Percentiles rank a stretch among this genome's conserved stretches.
Conservation (phyloP, 2,113 vertebrate species). For the Scatophagus argus region DNA sequence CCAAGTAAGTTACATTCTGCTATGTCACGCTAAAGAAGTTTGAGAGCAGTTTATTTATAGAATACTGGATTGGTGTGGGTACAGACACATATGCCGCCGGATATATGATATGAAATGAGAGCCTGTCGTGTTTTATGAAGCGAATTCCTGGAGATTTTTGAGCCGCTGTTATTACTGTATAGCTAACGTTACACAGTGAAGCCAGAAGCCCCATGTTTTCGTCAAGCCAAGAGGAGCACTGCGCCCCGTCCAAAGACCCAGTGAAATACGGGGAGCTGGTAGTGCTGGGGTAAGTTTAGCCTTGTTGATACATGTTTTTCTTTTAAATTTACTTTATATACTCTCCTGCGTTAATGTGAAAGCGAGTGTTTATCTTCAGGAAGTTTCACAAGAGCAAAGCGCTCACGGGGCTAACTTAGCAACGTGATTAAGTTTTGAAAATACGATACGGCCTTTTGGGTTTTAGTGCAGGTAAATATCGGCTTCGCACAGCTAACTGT, state of each 20-base stretch:
- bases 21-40: slow-evolving; percentile 72
- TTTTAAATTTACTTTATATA: not conserved
- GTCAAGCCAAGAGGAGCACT: slow-evolving; percentile 91
- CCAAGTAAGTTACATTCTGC: slow-evolving; percentile 79
- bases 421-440: slow-evolving; percentile 17
- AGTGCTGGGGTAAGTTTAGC: slow-evolving; percentile 91
- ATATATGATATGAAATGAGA: slow-evolving; percentile 63
- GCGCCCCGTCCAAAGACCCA: slow-evolving; percentile 93
- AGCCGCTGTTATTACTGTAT: slow-evolving; percentile 57
- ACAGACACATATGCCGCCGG: not conserved
- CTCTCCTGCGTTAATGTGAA: not conserved
- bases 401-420: slow-evolving; percentile 21
- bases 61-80: not conserved
- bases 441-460: not conserved
- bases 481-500: not conserved
- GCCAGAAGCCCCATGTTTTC: slow-evolving; percentile 91
- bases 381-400: slow-evolving; percentile 59
- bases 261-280: slow-evolving; percentile 96
- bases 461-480: not conserved
- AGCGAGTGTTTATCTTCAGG: slow-evolving; percentile 9
- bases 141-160: slow-evolving; percentile 48
- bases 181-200: slow-evolving; percentile 65
- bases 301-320: not conserved
- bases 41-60: slow-evolving; percentile 38
- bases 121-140: slow-evolving; percentile 60